phyloP scores from a whole-genome alignment of 2,888 invertebrate species.

The Noctua pronuba region DNA sequence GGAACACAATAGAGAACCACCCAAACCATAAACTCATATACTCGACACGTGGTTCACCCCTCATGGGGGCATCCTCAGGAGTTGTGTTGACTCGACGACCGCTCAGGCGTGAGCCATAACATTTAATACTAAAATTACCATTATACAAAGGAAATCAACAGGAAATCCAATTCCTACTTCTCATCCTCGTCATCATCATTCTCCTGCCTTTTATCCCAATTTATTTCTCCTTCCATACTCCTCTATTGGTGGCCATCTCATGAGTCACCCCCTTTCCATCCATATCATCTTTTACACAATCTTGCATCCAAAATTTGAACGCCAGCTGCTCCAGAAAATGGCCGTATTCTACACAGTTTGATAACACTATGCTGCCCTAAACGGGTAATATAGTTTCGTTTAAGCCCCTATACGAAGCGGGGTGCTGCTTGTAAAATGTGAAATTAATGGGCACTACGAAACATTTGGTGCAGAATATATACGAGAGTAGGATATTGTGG shows the following conservation, averaged over 20 bases:
- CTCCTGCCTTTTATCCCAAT: neutral
- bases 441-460: constrained; percentile 51
- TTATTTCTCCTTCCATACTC: neutral
- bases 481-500: constrained; percentile 14
- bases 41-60: too few relatives aligned
- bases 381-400: constrained; percentile 50
- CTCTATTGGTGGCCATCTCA: neutral
- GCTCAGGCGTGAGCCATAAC: too few relatives aligned
- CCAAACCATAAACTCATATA: too few relatives aligned
- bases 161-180: too few relatives aligned
- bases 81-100: too few relatives aligned
- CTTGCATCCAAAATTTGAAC: neutral
- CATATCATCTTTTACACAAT: neutral
- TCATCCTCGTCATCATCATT: too few relatives aligned
- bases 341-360: constrained; percentile 44
- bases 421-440: constrained; percentile 52
- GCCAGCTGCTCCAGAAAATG: constrained; percentile 29
- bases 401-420: constrained; percentile 15
- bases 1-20: too few relatives aligned
- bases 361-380: constrained; percentile 31
- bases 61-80: too few relatives aligned
- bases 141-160: too few relatives aligned
- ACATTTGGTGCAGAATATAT: constrained; percentile 55
- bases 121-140: too few relatives aligned
- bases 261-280: too few relatives aligned